Evolutionary conservation across 2,888 invertebrate species (phyloP), one percentile per base, ranked within the genome.

Genomic region (Drosophila kambysellisi): DNA sequence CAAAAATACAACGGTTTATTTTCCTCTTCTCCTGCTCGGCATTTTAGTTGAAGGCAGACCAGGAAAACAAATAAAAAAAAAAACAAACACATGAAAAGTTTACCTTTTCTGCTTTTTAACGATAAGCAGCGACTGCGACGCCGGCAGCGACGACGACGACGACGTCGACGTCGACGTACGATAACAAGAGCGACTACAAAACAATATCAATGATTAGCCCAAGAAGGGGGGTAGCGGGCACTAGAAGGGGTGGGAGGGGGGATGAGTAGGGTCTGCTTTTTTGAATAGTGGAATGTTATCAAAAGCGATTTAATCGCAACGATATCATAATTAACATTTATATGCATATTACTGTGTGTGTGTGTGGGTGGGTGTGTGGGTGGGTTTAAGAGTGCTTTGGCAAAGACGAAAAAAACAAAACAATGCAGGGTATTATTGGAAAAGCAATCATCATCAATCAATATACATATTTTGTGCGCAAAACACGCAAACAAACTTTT

Each of bases 391-490:
- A 25, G 57, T 15, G 70, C 57, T 41, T 57, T 68, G 39, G 37
- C 20, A 32, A 35, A 56, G 35, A 48, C 30, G 30, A 17, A 46
- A 59, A 32, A 3, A 29, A 5, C 12, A 59, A 59, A 70, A 12
- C 41, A 33, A 37, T 33, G 41, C 39, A 15, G 46, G 59, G 58
- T 25, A 1, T 46, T 70, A 68, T 71, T 71, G 71, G 73, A 70
- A 72, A 50, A 39, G 58, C 70, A 81, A 86, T 86, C 81, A 86
- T 86, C 74, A 81, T 73, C 81, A 82, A 86, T 60, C 30, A 15
- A 33, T n/a, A n/a, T 30, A 51, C 29, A 30, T 9, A 30, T 9
- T 17, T 50, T 25, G 46, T 15, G 20, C 1, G 8, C 15, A 8
- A 46, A 46, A 4, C 15, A 4, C 8, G 46, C 2, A 25, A 46